These are phyloP conservation scores for Sander lucioperca DNA, from an alignment of 2,113 vertebrate species.

Conservation along the genomic window DNA sequence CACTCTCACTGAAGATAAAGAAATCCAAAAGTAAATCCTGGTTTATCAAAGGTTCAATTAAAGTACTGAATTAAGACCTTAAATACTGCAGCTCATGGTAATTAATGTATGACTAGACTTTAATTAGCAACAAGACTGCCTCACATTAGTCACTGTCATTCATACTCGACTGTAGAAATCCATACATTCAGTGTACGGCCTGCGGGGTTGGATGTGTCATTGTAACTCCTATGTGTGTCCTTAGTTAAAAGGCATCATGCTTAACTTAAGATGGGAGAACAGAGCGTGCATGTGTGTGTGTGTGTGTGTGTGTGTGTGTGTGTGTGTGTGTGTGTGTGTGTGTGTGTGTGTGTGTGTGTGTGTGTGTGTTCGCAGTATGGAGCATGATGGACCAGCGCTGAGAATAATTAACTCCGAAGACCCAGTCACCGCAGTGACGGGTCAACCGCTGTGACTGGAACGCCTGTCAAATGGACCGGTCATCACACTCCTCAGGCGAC, in stretches of 20 bases:
- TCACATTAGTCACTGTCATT: conserved; percentile 68
- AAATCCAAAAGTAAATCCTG: conserved; percentile 15
- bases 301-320: background rate
- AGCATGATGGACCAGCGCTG: conserved; percentile 62
- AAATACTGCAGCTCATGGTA: conserved; percentile 56
- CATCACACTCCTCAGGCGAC: conserved; percentile 55
- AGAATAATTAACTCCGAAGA: conserved; percentile 81
- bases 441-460: conserved; percentile 69
- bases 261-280: conserved; percentile 12
- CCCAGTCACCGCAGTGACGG: conserved; percentile 59
- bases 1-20: conserved; percentile 6
- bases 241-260: conserved; percentile 44
- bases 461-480: conserved; percentile 72
- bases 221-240: background rate
- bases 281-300: background rate
- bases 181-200: background rate
- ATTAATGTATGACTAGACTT: conserved; percentile 74
- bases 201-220: conserved; percentile 1
- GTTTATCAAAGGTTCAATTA: conserved; percentile 54
- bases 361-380: conserved; percentile 23
- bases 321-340: conserved; percentile 11
- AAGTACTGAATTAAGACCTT: conserved; percentile 57
- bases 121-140: conserved; percentile 66
- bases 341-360: conserved; percentile 29
- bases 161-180: conserved; percentile 3